These are phyloP conservation scores for Pandion haliaetus DNA, from an alignment of 2,113 vertebrate species.

Conservation along the genomic window DNA sequence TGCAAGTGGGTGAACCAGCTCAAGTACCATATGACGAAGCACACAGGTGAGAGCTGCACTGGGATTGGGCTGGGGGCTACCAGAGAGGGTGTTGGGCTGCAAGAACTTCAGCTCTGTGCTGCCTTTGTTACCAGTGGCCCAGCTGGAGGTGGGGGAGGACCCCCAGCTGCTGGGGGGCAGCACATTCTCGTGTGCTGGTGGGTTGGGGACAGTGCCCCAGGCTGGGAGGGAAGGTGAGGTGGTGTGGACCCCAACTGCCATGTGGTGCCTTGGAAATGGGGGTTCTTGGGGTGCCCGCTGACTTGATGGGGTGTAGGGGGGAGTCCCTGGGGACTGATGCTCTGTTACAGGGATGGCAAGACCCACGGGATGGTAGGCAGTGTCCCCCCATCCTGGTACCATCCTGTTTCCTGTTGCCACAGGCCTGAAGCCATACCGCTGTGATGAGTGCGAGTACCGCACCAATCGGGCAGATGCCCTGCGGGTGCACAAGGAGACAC, in stretches of 20 bases:
- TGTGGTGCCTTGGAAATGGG: background rate
- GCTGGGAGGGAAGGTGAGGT: background rate
- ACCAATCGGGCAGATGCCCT: constrained; percentile 92
- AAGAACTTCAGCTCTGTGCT: fast-evolving
- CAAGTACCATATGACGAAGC: constrained; percentile 98
- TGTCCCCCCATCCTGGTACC: fast-evolving
- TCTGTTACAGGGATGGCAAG: background rate
- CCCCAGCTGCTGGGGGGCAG: background rate
- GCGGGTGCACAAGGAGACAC: constrained; percentile 87
- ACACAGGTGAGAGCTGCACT: constrained; percentile 81
- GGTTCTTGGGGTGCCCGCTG: background rate
- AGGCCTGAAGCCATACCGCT: constrained; percentile 91
- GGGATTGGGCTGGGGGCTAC: fast-evolving
- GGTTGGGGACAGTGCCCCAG: too few species aligned
- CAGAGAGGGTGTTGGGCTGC: background rate
- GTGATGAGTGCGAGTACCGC: constrained; percentile 89
- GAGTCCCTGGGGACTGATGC: background rate
- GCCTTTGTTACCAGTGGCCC: background rate
- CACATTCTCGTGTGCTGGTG: background rate
- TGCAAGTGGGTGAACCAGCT: constrained; percentile 99
- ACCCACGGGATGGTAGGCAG: fast-evolving
- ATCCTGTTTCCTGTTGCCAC: background rate
- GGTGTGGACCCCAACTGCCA: background rate
- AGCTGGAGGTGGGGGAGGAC: background rate
- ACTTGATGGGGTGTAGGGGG: too few species aligned